Evolutionary conservation across 2,797 vertebrate genomes (phyloP).

Genomic region (Eutrigla gurnardus): DNA sequence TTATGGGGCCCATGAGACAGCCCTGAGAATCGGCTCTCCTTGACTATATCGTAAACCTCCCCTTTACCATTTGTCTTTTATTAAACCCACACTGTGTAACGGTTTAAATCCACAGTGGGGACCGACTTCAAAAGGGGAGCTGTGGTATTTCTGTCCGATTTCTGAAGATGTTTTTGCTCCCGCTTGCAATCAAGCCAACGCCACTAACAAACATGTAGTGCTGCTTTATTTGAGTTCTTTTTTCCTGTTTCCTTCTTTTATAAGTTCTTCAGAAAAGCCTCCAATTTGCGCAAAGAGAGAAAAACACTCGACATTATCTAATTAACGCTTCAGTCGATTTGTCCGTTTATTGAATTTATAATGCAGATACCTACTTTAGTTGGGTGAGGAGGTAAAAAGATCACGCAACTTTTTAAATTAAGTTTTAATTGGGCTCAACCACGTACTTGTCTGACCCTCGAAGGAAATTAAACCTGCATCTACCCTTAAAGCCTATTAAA

Average conservation of each 20-base stretch:
- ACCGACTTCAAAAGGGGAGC: slow-evolving; percentile 49
- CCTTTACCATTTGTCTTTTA: slow-evolving; percentile 70
- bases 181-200: slow-evolving; percentile 19
- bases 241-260: neutral
- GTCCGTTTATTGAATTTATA: neutral
- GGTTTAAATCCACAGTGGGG: slow-evolving; percentile 62
- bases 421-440: slow-evolving; percentile 8
- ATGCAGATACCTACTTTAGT: slow-evolving; percentile 5
- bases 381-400: neutral
- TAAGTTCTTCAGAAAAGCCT: neutral
- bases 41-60: slow-evolving; percentile 68
- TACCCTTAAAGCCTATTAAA: neutral
- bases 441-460: neutral
- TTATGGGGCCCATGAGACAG: slow-evolving; percentile 76
- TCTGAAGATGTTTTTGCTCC: slow-evolving; percentile 45
- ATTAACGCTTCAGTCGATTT: neutral
- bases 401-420: neutral
- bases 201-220: neutral
- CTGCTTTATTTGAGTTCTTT: slow-evolving; percentile 13
- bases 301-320: neutral
- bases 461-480: slow-evolving; percentile 8
- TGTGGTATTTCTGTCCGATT: slow-evolving; percentile 55
- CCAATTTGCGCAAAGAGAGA: neutral
- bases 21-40: slow-evolving; percentile 65
- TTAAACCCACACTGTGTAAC: slow-evolving; percentile 68